phyloP scores from a whole-genome alignment of 2,113 vertebrate genomes.

The Chlorodrepanis virens region DNA sequence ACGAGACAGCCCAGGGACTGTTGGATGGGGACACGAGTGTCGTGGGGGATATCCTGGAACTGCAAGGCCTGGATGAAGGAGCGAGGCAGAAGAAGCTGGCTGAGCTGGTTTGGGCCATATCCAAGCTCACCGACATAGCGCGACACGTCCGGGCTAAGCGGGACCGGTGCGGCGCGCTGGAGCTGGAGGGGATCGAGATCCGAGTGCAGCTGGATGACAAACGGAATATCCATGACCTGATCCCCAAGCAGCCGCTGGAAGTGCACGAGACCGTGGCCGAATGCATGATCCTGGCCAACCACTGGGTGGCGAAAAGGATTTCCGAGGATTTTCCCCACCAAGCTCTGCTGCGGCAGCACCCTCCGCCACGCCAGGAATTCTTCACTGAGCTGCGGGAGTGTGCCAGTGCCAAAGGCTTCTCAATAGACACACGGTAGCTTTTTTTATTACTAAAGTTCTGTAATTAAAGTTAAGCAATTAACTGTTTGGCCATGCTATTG shows the following conservation, averaged over 20 bases:
- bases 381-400: conserved; percentile 84
- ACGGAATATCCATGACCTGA: conserved; percentile 86
- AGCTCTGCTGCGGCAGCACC: conserved; percentile 88
- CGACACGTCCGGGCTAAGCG: conserved; percentile 78
- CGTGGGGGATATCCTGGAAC: conserved; percentile 76
- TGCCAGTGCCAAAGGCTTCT: conserved; percentile 83
- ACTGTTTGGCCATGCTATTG: fast-evolving
- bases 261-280: conserved; percentile 94
- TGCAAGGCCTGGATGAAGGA: conserved; percentile 61
- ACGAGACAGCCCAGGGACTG: conserved; percentile 88
- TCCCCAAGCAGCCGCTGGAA: conserved; percentile 90
- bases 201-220: conserved; percentile 85
- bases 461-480: not conserved
- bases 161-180: conserved; percentile 84
- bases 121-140: conserved; percentile 81
- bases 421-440: conserved; percentile 84
- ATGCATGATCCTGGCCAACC: conserved; percentile 97
- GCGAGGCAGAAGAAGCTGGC: conserved; percentile 62
- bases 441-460: not conserved
- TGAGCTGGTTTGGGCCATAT: conserved; percentile 78
- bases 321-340: conserved; percentile 85
- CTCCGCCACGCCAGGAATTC: conserved; percentile 86
- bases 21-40: conserved; percentile 74
- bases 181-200: conserved; percentile 92
- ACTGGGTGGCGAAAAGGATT: conserved; percentile 95